Evolutionary conservation across 2,888 invertebrate genomes (phyloP), one percentile per base, ranked within the genome.

Genomic region (Pyrrhia umbra): DNA sequence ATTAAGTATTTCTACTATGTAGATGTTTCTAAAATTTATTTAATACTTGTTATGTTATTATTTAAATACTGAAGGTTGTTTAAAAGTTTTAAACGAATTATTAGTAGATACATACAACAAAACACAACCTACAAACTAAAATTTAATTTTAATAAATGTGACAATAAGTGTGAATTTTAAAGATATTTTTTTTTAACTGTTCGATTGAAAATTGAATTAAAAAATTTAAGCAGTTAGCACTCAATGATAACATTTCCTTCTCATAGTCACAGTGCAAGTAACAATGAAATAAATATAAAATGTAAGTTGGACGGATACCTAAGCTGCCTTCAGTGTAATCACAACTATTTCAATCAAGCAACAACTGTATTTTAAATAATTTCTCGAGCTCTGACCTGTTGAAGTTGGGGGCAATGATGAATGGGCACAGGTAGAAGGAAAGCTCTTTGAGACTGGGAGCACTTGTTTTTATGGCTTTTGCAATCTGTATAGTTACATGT

Each of bases 401-500:
- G 68, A 95, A 95, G 73, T 91, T 90, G 54, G 91, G 90, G 43
- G 92, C 90, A 76, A 91, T 92, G 39, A 95, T 94, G 74, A 95
- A 95, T 46, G 95, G 95, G 71, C 95, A 95, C 37, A 94, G 86
- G 75, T 95, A 95, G 78, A 95, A 95, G 60, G 95, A 95, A 39
- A 95, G 81, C 76, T 95, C 95, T 78, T 91, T 89, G 23, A 95
- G 86, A 81, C 94, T 94, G 9, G 95, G 94, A 63, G 94, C 94
- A 89, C 92, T 93, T 16, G 89, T 86, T 85, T 94, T 95, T 46
- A 95, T 94, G 21, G 88, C 90, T 79, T 91, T 92, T 62, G 94
- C 95, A 34, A 95, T 94, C 78, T 94, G 91, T 88, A 95, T 91
- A 6, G 94, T 94, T 15, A 95, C 93, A 85, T 95, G 95, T 21